Conservation (phyloP, 30 jellyfish, hydroid and myxozoan genomes). For the Clytia hemisphaerica region DNA sequence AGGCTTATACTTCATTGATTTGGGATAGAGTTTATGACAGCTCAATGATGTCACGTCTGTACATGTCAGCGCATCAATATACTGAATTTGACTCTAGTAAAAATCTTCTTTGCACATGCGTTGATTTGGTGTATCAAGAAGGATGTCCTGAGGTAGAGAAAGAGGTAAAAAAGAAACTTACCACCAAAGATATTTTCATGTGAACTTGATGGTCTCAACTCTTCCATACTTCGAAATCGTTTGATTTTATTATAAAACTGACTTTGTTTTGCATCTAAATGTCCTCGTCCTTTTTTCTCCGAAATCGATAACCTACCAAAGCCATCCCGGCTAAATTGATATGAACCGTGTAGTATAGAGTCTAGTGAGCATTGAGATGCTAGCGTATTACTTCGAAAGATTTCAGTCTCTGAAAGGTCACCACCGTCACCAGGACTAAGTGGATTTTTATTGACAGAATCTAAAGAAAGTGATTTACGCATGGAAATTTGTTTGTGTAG, state of each 20-base stretch:
- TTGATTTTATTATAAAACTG: constrained; percentile 64
- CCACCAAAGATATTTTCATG: too few species aligned
- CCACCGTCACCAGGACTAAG: neutral
- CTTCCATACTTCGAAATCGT: constrained; percentile 82
- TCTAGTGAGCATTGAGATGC: constrained; percentile 85
- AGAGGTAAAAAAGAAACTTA: too few species aligned
- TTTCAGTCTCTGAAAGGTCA: constrained; percentile 2
- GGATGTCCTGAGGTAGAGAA: too few species aligned
- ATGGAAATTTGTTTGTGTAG: neutral
- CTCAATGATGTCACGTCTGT: too few species aligned
- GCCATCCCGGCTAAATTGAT: constrained; percentile 83
- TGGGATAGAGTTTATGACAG: too few species aligned
- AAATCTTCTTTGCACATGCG: too few species aligned
- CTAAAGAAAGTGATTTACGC: neutral
- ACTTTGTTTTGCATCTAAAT: constrained; percentile 92
- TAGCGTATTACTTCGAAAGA: constrained; percentile 53
- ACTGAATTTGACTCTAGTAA: too few species aligned
- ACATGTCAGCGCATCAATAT: too few species aligned
- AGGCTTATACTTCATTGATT: too few species aligned
- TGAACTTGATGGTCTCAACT: too few species aligned
- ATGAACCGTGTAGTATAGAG: constrained; percentile 79
- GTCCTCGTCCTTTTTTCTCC: constrained; percentile 95
- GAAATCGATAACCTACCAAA: constrained; percentile 94
- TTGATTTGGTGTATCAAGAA: too few species aligned
- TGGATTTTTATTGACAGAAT: neutral